Base-by-base conservation (phyloP, 2,888 invertebrate genomes). In the Acronicta alni region DNA sequence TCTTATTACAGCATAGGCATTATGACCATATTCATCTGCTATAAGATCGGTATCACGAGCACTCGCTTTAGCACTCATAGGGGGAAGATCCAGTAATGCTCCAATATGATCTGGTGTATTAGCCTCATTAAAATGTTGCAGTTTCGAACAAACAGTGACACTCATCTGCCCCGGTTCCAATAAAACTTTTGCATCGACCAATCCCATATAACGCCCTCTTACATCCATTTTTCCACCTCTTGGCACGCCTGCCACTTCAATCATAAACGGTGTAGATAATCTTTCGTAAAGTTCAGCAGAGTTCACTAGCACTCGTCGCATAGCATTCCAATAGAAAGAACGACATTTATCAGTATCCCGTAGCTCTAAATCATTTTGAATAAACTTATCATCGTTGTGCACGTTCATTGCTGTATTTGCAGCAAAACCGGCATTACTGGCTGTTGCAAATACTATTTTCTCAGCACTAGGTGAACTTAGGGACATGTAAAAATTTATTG, bases 201-300 rank as follows among this genome's bases (percentile, higher is more conserved):
- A 86, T 14, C 88, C 91, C 87, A 92, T 89, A 59, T 89, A 94
- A 26, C 89, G 86, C 15, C 90, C 89, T 52, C 92, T 84, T 3
- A 88, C 68, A 20, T 94, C 94, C 16, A 82, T 54, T 86, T 92
- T 94, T 1, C 91, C 92, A 12, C 60, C 1, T 67, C 65, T 88
- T 14, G 92, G 91, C 7, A 92, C 85, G 16, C 90, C 93, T 41
- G 94, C 93, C n/a, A 93, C 54, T 81, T 94, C 94, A 37, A 94
- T 66, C 15, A 89, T 52, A 62, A 94, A 86, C 9, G 84, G 84
- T 14, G 77, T 65, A 14, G 73, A 67, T 54, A 93, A 61, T 73
- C 90, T 83, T 12, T 75, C 62, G 1, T 67, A 75, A 10, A 94
- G 77, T 2, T 64, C 38, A 14, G 65, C 53, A 5, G 86, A 79